Evolutionary conservation across 2,113 vertebrate species (phyloP).

Genomic region (Onychorhynchus coronatus): DNA sequence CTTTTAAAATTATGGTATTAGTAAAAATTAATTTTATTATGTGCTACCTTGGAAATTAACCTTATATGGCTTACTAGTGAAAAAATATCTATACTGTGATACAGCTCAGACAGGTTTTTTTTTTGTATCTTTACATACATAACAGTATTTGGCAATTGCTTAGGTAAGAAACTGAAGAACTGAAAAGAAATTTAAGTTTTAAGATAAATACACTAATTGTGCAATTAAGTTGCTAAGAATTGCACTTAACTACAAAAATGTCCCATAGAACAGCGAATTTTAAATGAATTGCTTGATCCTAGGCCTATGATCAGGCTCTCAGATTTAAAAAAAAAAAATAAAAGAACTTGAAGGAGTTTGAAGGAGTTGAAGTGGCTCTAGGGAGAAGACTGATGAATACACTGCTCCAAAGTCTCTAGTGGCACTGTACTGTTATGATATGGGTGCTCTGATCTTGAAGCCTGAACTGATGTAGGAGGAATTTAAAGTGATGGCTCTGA

Average conservation of each 20-base stretch:
- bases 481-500: neutral
- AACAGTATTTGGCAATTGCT: neutral
- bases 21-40: conserved; percentile 42
- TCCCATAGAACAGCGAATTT: neutral
- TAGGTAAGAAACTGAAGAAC: neutral
- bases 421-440: neutral
- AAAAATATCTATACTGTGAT: neutral
- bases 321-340: neutral
- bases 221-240: neutral
- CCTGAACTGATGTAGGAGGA: neutral
- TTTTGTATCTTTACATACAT: neutral
- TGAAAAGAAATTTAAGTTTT: neutral
- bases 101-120: neutral
- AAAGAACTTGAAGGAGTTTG: neutral
- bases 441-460: neutral
- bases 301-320: neutral
- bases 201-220: neutral
- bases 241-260: neutral
- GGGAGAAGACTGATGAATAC: neutral
- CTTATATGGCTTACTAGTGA: neutral
- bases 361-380: neutral
- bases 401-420: neutral
- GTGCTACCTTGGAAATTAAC: neutral
- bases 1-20: neutral
- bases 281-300: neutral